A percentile compares a stretch with the other conserved stretches of the same genome.
Evolutionary conservation across 1,140 invertebrate species (phyloP).

Genomic region (Leptinotarsa texana): DNA sequence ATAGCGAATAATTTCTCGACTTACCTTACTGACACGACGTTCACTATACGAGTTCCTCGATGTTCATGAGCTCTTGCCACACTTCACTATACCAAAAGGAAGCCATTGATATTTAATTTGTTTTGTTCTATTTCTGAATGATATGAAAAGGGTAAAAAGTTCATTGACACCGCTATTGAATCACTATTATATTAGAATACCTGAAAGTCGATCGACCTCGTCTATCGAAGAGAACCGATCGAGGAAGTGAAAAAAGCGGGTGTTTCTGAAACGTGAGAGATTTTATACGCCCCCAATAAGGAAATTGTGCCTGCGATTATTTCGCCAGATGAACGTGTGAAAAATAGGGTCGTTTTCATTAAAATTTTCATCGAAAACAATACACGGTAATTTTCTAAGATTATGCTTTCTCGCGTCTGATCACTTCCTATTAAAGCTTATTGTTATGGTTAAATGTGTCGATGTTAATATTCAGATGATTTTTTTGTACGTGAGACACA

Average conservation of each 20-base stretch:
- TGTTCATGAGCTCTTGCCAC: too few relatives aligned
- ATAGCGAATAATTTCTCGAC: too few relatives aligned
- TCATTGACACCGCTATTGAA: background rate
- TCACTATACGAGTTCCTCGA: too few relatives aligned
- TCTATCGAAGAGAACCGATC: background rate
- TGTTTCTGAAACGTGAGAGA: constrained; percentile 8
- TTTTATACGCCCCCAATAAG: constrained; percentile 2
- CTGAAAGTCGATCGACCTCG: background rate
- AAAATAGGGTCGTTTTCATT: constrained; percentile 1
- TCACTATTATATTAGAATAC: background rate
- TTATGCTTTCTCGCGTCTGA: constrained; percentile 1
- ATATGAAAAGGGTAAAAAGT: too few relatives aligned
- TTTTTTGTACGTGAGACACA: background rate
- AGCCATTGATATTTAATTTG: too few relatives aligned
- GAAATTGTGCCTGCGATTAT: background rate
- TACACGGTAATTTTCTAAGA: background rate
- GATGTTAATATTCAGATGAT: background rate
- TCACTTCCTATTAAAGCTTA: constrained; percentile 1
- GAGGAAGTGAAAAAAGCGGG: background rate
- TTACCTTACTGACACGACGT: too few relatives aligned
- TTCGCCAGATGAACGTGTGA: background rate
- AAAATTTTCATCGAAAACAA: background rate
- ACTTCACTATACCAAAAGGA: too few relatives aligned
- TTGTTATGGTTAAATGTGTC: constrained; percentile 5
- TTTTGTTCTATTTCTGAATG: too few relatives aligned